phyloP scores from a whole-genome alignment of 2,797 vertebrate genomes.

The Valencia hispanica region DNA sequence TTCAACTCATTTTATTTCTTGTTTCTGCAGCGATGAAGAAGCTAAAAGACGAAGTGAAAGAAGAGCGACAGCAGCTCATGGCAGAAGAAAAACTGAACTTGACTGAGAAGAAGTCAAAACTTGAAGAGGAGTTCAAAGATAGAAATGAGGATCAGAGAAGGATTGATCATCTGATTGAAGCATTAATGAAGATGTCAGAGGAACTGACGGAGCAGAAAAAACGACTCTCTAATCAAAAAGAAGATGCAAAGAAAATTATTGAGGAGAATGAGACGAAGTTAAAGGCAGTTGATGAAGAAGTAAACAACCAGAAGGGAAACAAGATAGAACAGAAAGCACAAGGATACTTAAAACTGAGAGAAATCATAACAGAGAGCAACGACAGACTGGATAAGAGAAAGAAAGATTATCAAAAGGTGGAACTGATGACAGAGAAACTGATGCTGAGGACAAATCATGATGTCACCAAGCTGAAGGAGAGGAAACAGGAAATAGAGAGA shows the following conservation, averaged over 20 bases:
- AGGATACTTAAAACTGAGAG: background rate
- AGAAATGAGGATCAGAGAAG: fast-evolving
- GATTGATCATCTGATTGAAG: background rate
- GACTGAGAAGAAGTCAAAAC: fast-evolving
- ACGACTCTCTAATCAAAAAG: background rate
- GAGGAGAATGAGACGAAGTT: background rate
- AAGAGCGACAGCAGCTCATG: background rate
- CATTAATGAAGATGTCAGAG: background rate
- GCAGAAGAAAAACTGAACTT: background rate
- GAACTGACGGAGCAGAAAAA: background rate
- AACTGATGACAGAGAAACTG: fast-evolving
- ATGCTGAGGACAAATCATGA: fast-evolving
- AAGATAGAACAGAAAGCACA: background rate
- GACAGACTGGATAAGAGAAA: background rate
- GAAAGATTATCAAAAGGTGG: background rate
- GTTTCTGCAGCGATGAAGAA: background rate
- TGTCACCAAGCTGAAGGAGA: background rate
- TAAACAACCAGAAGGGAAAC: background rate
- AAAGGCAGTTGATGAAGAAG: background rate
- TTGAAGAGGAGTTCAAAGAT: background rate
- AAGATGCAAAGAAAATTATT: background rate
- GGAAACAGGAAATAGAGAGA: background rate
- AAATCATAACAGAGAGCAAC: fast-evolving
- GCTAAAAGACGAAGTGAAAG: background rate
- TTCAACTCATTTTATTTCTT: background rate